Evolutionary conservation across 2,113 vertebrate species (phyloP).

Genomic region (Petroica traversi): DNA sequence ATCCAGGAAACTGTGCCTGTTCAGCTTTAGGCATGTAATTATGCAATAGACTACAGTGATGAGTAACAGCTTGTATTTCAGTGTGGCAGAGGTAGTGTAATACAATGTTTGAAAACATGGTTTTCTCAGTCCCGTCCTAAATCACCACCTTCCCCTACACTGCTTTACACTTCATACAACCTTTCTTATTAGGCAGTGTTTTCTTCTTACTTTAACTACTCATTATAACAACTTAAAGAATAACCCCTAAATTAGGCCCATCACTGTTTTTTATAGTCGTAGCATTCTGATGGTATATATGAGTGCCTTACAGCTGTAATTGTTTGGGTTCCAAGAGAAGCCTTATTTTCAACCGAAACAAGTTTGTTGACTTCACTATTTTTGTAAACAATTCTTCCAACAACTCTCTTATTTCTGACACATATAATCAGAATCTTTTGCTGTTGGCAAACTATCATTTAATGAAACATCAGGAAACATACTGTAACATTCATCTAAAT

Average conservation of each 20-base stretch:
- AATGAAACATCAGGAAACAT: slow-evolving; percentile 53
- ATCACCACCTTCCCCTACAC: background rate
- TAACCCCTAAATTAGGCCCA: background rate
- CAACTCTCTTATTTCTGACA: slow-evolving; percentile 29
- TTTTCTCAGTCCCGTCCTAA: background rate
- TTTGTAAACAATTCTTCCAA: slow-evolving; percentile 1
- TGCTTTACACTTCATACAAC: background rate
- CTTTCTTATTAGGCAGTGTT: background rate
- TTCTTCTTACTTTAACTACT: background rate
- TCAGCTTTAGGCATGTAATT: background rate
- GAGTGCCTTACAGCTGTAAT: background rate
- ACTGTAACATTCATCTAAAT: slow-evolving; percentile 62
- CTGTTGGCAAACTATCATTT: slow-evolving; percentile 53
- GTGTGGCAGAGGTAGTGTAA: background rate
- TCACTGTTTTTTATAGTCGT: background rate
- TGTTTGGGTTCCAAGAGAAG: background rate
- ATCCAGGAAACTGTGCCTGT: background rate
- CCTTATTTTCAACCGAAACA: background rate
- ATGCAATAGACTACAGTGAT: background rate
- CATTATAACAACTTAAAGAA: background rate
- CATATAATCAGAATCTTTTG: background rate
- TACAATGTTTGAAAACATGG: background rate
- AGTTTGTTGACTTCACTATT: slow-evolving; percentile 4
- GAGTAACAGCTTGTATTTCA: background rate
- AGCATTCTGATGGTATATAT: background rate